These are phyloP conservation scores for Theropithecus gelada DNA, from an alignment of 2,113 vertebrate species.

Conservation along the genomic window DNA sequence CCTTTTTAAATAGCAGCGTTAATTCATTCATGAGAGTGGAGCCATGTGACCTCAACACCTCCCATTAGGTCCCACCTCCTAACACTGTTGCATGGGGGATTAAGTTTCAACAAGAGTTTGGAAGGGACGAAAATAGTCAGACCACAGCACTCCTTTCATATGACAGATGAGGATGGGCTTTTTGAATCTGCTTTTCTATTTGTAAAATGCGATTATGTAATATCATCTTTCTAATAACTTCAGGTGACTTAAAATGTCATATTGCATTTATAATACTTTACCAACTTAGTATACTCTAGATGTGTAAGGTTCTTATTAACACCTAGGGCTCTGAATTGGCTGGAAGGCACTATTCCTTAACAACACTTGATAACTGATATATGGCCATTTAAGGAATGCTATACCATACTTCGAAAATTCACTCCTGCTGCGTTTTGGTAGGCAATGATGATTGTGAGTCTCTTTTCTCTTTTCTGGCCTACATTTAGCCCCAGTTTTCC, in stretches of 20 bases:
- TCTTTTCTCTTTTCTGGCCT: slow-evolving; percentile 13
- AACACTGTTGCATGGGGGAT: not conserved
- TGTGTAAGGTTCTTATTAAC: not conserved
- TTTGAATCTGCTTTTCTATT: not conserved
- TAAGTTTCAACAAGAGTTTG: not conserved
- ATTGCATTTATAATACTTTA: slow-evolving; percentile 21
- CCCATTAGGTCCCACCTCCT: not conserved
- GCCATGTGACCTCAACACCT: not conserved
- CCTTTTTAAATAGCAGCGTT: not conserved
- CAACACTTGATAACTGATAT: not conserved
- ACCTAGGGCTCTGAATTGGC: not conserved
- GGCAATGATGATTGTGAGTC: not conserved
- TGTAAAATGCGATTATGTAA: not conserved
- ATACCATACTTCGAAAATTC: not conserved
- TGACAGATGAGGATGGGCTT: not conserved
- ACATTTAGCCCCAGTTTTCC: not conserved
- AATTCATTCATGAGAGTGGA: not conserved
- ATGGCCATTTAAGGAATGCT: not conserved
- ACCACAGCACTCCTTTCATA: not conserved
- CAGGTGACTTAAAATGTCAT: not conserved
- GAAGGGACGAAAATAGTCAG: not conserved
- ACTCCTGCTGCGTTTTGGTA: not conserved
- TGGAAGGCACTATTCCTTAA: not conserved
- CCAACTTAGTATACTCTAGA: not conserved
- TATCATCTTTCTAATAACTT: slow-evolving; percentile 17